A percentile compares a stretch with the other conserved stretches of the same genome.
Conservation (phyloP, 1,140 invertebrate genomes). For the Limonius californicus region DNA sequence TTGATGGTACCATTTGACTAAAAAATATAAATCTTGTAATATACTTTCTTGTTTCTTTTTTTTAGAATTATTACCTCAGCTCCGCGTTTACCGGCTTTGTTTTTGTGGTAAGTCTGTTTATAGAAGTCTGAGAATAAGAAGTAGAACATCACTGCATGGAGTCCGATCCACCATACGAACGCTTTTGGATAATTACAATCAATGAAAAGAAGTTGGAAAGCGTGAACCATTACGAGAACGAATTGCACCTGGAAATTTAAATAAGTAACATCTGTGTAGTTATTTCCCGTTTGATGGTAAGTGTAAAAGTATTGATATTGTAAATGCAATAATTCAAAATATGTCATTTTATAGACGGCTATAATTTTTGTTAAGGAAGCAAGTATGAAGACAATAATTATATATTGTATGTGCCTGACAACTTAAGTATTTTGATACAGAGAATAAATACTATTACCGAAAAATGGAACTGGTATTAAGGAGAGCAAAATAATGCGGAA, state of each 20-base stretch:
- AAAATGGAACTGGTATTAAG: too few species aligned
- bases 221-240: constrained; percentile 72
- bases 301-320: too few species aligned
- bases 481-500: too few species aligned
- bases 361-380: too few species aligned
- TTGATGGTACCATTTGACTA: constrained; percentile 17
- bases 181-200: constrained; percentile 80
- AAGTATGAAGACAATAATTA: too few species aligned
- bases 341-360: too few species aligned
- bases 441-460: too few species aligned
- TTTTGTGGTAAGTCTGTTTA: constrained; percentile 68
- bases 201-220: constrained; percentile 79
- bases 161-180: constrained; percentile 83
- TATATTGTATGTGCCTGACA: too few species aligned
- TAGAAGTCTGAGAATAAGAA: constrained; percentile 92
- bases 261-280: too few species aligned
- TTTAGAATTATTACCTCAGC: not conserved
- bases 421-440: too few species aligned
- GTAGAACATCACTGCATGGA: constrained; percentile 90
- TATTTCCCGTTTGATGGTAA: too few species aligned
- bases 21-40: not conserved
- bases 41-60: not conserved
- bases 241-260: constrained; percentile 69
- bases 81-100: constrained; percentile 4
- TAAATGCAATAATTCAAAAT: too few species aligned